phyloP scores from a whole-genome alignment of 1,140 invertebrate genomes.

The Musca vetustissima region DNA sequence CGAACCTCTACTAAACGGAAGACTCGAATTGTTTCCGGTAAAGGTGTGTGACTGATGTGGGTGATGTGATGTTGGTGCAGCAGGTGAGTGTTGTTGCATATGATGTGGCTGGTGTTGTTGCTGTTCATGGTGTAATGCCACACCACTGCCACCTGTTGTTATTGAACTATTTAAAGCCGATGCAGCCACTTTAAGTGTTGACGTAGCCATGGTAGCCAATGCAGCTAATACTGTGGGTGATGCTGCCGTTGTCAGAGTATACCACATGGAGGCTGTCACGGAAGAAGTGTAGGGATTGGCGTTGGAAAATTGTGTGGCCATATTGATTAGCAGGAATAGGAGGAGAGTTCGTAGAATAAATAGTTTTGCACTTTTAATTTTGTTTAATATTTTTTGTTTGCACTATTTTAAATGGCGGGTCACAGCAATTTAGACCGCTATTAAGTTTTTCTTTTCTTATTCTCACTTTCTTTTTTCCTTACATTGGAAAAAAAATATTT shows the following conservation, averaged over 20 bases:
- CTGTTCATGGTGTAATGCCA: not conserved
- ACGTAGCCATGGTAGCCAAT: constrained; percentile 20
- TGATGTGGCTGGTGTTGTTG: constrained; percentile 26
- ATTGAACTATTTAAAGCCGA: constrained; percentile 9
- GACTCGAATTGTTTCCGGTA: not conserved
- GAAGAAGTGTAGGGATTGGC: not conserved
- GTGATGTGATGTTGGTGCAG: constrained; percentile 23
- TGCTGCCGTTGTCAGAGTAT: constrained; percentile 7
- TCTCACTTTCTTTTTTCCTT: not conserved
- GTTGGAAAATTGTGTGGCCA: not conserved
- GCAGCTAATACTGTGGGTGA: constrained; percentile 13
- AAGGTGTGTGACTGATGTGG: not conserved
- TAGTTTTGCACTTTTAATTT: not conserved
- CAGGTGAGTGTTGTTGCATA: not conserved
- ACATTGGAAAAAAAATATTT: not conserved
- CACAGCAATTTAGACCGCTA: not conserved
- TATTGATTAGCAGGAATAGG: no score
- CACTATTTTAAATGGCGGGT: not conserved
- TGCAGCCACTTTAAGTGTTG: constrained; percentile 15
- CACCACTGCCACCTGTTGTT: not conserved
- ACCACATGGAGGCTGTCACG: not conserved
- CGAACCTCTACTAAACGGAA: no score
- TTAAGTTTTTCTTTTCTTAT: not conserved
- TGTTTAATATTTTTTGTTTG: constrained; percentile 14
- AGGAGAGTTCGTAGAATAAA: not conserved